phyloP scores from a whole-genome alignment of 1,140 invertebrate genomes.

The Hycleus cichorii region DNA sequence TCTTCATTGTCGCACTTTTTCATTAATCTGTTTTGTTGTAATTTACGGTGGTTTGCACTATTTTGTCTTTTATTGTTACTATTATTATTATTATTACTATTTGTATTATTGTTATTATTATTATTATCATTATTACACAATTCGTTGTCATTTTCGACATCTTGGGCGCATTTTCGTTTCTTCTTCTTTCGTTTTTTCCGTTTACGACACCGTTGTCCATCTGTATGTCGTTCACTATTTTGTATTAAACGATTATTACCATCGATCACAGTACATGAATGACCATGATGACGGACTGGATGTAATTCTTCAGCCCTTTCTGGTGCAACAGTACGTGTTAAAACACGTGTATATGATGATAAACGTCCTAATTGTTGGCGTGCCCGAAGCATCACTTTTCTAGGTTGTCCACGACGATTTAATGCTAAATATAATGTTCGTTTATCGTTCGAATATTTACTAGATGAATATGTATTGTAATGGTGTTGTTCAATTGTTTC shows the following conservation, averaged over 20 bases:
- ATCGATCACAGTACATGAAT: conserved; percentile 14
- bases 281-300: conserved; percentile 32
- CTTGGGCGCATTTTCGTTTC: conserved; percentile 33
- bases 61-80: too few species aligned
- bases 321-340: conserved; percentile 54
- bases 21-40: conserved; percentile 20
- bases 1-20: conserved; percentile 35
- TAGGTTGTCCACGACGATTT: conserved; percentile 59
- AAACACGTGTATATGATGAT: conserved; percentile 59
- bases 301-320: conserved; percentile 46
- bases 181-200: conserved; percentile 39
- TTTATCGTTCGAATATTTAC: conserved; percentile 60
- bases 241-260: background rate
- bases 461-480: conserved; percentile 78
- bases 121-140: conserved; percentile 27
- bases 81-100: conserved; percentile 18
- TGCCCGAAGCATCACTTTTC: conserved; percentile 60
- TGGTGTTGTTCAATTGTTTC: conserved; percentile 75
- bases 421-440: conserved; percentile 69
- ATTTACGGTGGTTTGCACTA: conserved; percentile 16
- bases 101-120: conserved; percentile 2
- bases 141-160: conserved; percentile 26
- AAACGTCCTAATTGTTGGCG: conserved; percentile 61
- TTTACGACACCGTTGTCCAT: conserved; percentile 31
- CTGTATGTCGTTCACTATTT: conserved; percentile 5